A percentile compares a stretch with the other conserved stretches of the same genome.
phyloP scores from a whole-genome alignment of 2,113 vertebrate species.

The Pangasianodon gigas region DNA sequence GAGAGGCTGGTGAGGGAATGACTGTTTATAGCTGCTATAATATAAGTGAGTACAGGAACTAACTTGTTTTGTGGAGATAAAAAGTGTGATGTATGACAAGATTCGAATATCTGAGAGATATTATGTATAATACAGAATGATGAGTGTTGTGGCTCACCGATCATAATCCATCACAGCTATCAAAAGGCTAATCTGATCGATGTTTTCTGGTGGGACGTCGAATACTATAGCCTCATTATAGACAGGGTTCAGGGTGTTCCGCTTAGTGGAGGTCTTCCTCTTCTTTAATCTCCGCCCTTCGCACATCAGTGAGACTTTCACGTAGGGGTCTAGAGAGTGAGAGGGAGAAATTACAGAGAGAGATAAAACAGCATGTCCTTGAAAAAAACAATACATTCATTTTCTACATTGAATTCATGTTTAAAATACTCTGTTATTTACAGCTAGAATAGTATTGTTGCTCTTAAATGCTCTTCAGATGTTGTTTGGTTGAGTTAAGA shows the following conservation, averaged over 20 bases:
- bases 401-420: neutral
- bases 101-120: neutral
- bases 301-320: slow-evolving; percentile 98
- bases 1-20: neutral
- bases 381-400: neutral
- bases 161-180: slow-evolving; percentile 99
- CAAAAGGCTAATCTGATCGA: slow-evolving; percentile 95
- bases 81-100: neutral
- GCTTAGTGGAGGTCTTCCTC: slow-evolving; percentile 97
- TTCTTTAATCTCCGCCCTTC: slow-evolving; percentile 95
- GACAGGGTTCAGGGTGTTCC: slow-evolving; percentile 96
- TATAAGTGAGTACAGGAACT: neutral
- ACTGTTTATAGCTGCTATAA: neutral
- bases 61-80: neutral
- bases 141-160: slow-evolving; percentile 79
- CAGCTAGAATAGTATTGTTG: neutral
- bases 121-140: neutral
- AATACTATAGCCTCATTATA: slow-evolving; percentile 99
- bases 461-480: no score
- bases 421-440: neutral
- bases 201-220: slow-evolving; percentile 95
- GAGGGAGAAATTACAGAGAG: neutral
- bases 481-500: neutral
- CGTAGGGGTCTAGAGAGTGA: slow-evolving; percentile 87
- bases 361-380: neutral